Percentiles rank a stretch among this genome's conserved stretches.
Conservation (phyloP, 2,113 vertebrate species). For the Cavia aperea region DNA sequence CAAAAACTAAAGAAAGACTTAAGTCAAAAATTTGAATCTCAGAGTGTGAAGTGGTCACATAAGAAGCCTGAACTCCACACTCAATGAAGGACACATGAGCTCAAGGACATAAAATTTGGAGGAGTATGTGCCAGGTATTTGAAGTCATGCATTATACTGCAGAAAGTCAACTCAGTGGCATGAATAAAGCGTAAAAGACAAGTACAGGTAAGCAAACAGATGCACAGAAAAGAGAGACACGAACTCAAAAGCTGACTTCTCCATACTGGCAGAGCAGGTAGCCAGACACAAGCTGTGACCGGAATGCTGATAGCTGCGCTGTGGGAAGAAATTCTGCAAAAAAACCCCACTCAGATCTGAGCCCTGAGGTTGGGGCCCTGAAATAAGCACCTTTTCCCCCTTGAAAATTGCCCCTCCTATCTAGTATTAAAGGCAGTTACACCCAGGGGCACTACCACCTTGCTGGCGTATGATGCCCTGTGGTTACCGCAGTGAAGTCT, state of each 20-base stretch:
- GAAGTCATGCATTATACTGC: background rate
- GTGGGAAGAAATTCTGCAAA: background rate
- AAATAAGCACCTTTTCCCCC: background rate
- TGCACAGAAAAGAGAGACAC: background rate
- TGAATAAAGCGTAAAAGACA: background rate
- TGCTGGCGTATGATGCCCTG: background rate
- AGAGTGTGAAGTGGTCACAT: background rate
- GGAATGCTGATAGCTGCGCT: background rate
- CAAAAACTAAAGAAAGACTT: background rate
- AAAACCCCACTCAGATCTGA: background rate
- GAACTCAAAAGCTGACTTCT: background rate
- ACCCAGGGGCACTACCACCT: too few species aligned
- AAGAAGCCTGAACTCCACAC: background rate
- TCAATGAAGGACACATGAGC: background rate
- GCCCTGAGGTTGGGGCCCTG: background rate
- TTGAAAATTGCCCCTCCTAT: background rate
- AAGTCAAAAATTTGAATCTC: background rate
- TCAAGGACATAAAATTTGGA: background rate
- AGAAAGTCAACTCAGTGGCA: background rate
- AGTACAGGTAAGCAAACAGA: background rate
- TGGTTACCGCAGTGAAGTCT: background rate
- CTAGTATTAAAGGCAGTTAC: background rate
- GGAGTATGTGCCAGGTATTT: background rate
- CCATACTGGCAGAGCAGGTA: background rate
- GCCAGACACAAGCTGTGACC: background rate